Conservation (phyloP, 2,113 vertebrate genomes). For the Leuciscus idus region DNA sequence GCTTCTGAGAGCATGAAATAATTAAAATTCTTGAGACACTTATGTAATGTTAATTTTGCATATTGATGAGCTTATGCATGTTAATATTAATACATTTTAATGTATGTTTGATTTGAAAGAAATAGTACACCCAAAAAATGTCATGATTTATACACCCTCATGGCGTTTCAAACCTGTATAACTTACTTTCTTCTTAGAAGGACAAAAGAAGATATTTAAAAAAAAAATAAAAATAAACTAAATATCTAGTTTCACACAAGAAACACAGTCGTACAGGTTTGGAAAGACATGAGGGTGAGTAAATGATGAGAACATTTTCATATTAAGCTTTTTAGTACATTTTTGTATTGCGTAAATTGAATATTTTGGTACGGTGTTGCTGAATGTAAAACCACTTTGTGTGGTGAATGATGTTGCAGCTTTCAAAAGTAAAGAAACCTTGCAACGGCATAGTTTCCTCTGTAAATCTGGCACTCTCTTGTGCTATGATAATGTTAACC, state of each 20-base stretch:
- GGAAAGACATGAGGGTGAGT: not conserved
- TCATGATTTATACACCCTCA: not conserved
- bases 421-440: conserved; percentile 29
- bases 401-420: not conserved
- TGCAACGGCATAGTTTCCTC: not conserved
- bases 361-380: not conserved
- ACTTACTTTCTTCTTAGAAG: not conserved
- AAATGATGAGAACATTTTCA: not conserved
- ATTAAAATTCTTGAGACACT: not conserved
- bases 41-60: not conserved
- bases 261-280: not conserved
- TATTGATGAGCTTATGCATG: not conserved
- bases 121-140: not conserved
- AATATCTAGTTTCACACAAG: not conserved
- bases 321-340: not conserved
- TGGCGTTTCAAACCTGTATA: not conserved
- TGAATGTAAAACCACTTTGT: too few species aligned
- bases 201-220: not conserved
- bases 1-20: not conserved
- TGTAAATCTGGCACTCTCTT: conserved; percentile 24
- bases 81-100: not conserved
- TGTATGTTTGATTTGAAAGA: too few species aligned
- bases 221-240: not conserved
- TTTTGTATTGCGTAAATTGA: not conserved
- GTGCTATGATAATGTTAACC: conserved; percentile 42